Percentiles rank a stretch among this genome's conserved stretches.
Evolutionary conservation across 2,888 invertebrate species (phyloP).

Genomic region (Temnothorax ravouxi): DNA sequence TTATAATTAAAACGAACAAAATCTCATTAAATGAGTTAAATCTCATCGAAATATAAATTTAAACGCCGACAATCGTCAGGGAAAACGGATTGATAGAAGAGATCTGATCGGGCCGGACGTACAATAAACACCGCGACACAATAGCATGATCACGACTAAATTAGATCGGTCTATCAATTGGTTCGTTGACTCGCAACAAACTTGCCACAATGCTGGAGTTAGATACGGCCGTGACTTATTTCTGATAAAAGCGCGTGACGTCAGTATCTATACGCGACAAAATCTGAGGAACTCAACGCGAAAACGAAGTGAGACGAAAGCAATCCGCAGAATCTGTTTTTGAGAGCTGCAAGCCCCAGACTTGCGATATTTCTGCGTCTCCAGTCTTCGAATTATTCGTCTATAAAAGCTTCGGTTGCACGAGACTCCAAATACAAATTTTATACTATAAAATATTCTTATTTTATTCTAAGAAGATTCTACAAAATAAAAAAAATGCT

Average conservation of each 20-base stretch:
- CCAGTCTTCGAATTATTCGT: neutral
- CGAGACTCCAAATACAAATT: neutral
- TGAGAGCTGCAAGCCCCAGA: no score
- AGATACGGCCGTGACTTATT: constrained; percentile 27
- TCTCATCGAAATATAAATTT: constrained; percentile 17
- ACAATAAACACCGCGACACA: constrained; percentile 29
- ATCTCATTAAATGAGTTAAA: constrained; percentile 4
- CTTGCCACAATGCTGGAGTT: constrained; percentile 33
- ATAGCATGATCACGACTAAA: constrained; percentile 46
- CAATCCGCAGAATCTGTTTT: neutral
- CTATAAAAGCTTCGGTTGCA: no score
- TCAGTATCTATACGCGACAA: constrained; percentile 18
- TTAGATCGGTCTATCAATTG: constrained; percentile 50
- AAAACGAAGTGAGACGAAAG: neutral
- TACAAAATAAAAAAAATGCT: neutral
- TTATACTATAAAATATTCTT: neutral
- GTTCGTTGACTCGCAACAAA: constrained; percentile 41
- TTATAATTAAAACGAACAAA: constrained; percentile 6
- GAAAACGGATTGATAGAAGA: neutral
- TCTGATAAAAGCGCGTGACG: constrained; percentile 25
- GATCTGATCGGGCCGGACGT: constrained; percentile 25
- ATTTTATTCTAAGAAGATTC: neutral
- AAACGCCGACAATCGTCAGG: neutral
- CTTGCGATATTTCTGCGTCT: neutral
- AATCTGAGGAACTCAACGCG: constrained; percentile 28